Percentiles rank a stretch among this genome's conserved stretches.
Conservation (phyloP, 2,797 vertebrate genomes). For the Pipistrellus pygmaeus region DNA sequence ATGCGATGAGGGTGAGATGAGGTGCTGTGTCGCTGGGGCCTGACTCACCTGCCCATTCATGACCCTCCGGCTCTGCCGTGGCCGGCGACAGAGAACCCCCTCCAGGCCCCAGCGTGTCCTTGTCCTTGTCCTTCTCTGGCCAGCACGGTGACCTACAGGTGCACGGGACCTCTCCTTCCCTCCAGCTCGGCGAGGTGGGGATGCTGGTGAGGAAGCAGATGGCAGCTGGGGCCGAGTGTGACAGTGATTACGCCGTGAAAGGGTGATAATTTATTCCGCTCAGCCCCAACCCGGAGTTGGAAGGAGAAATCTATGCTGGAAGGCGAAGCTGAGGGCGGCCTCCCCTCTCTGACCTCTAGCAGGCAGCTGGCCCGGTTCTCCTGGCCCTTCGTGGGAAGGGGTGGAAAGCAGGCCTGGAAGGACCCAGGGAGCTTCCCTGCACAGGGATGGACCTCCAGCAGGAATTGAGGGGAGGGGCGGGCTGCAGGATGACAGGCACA, state of each 20-base stretch:
- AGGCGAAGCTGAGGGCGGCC: conserved; percentile 54
- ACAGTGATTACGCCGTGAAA: conserved; percentile 55
- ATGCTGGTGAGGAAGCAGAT: conserved; percentile 73
- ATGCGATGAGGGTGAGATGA: fast-evolving
- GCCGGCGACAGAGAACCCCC: neutral
- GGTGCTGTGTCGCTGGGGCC: neutral
- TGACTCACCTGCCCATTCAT: fast-evolving
- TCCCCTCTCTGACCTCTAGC: conserved; percentile 60
- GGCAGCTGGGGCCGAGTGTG: conserved; percentile 74
- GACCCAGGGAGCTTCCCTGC: neutral
- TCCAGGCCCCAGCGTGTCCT: neutral
- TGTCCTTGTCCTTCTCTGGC: conserved; percentile 54
- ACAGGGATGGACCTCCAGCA: neutral
- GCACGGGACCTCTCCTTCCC: conserved; percentile 41
- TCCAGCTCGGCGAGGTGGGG: conserved; percentile 72
- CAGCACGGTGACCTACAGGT: conserved; percentile 38
- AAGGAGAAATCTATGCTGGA: conserved; percentile 73
- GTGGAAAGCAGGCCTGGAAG: neutral
- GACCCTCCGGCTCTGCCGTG: neutral
- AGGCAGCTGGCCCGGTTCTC: neutral
- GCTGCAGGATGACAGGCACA: neutral
- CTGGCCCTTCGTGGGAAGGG: neutral
- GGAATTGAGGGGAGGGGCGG: neutral
- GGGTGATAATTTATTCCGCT: conserved; percentile 82
- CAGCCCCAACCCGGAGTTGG: conserved; percentile 56